Conservation (phyloP, 2,888 invertebrate species). For the Chrysopilus asiliformis region DNA sequence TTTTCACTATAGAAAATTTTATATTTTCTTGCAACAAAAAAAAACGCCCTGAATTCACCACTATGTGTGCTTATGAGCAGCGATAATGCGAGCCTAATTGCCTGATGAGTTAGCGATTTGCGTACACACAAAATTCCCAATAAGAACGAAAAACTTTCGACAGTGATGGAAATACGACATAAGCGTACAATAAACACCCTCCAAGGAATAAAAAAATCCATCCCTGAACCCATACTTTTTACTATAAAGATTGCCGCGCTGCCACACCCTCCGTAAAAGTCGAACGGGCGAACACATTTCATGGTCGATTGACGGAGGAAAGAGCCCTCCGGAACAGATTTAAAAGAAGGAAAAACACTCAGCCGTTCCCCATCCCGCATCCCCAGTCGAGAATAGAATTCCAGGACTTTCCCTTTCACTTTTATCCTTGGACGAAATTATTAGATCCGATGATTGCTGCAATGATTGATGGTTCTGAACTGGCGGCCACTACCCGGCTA, state of each 20-base stretch:
- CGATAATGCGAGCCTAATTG: conserved; percentile 29
- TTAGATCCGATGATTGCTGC: conserved; percentile 8
- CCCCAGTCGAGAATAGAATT: too few relatives aligned
- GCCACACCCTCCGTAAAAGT: conserved; percentile 10
- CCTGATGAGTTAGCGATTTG: conserved; percentile 38
- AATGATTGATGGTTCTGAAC: conserved; percentile 11
- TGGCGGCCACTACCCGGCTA: too few relatives aligned
- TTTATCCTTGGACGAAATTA: conserved; percentile 4
- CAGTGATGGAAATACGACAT: too few relatives aligned
- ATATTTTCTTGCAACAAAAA: too few relatives aligned
- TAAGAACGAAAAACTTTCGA: neutral
- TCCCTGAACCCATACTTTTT: too few relatives aligned
- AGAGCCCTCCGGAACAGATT: conserved; percentile 1
- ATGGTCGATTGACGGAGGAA: conserved; percentile 12
- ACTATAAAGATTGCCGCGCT: conserved; percentile 3
- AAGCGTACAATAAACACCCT: too few relatives aligned
- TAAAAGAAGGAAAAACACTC: too few relatives aligned
- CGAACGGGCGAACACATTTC: conserved; percentile 9
- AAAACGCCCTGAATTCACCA: too few relatives aligned
- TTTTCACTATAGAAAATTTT: too few relatives aligned
- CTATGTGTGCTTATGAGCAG: conserved; percentile 5
- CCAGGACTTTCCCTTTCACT: neutral
- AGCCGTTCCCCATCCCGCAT: too few relatives aligned
- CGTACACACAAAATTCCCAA: conserved; percentile 13
- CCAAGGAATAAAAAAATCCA: too few relatives aligned